Evolutionary conservation across 2,113 vertebrate species (phyloP).

Genomic region (Tachysurus fulvidraco): DNA sequence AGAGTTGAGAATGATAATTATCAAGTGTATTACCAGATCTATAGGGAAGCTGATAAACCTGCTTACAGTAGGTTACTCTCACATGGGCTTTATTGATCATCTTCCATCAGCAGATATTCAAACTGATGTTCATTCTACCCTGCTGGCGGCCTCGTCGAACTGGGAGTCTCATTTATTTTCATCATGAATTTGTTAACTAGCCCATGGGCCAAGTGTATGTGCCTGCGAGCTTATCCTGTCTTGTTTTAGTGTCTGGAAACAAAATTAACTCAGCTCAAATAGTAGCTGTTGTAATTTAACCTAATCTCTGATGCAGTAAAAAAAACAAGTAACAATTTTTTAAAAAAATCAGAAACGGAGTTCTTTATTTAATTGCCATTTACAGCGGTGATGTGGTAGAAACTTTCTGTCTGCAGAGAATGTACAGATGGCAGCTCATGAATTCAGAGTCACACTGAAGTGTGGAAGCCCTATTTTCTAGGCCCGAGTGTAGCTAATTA

Average conservation of each 20-base stretch:
- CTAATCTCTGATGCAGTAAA: background rate
- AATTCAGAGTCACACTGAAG: background rate
- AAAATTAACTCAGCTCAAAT: background rate
- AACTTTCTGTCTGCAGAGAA: background rate
- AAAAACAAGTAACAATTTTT: background rate
- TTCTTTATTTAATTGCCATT: background rate
- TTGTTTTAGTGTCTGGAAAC: background rate
- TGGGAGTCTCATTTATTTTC: background rate
- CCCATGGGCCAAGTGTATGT: background rate
- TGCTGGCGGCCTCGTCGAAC: background rate
- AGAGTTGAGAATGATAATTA: background rate
- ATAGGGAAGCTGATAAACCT: slow-evolving; percentile 1
- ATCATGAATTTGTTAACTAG: background rate
- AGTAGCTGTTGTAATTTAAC: background rate
- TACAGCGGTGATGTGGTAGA: background rate
- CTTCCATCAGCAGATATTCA: slow-evolving; percentile 4
- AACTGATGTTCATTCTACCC: background rate
- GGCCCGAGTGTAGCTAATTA: slow-evolving; percentile 2
- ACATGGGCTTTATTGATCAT: background rate
- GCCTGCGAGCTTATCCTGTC: background rate
- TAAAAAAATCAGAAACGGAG: background rate
- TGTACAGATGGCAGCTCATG: background rate
- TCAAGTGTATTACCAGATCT: slow-evolving; percentile 10
- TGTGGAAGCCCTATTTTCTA: background rate
- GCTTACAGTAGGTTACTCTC: slow-evolving; percentile 14